Evolutionary conservation across 2,888 invertebrate genomes (phyloP).

Genomic region (Gastrophysa polygoni): DNA sequence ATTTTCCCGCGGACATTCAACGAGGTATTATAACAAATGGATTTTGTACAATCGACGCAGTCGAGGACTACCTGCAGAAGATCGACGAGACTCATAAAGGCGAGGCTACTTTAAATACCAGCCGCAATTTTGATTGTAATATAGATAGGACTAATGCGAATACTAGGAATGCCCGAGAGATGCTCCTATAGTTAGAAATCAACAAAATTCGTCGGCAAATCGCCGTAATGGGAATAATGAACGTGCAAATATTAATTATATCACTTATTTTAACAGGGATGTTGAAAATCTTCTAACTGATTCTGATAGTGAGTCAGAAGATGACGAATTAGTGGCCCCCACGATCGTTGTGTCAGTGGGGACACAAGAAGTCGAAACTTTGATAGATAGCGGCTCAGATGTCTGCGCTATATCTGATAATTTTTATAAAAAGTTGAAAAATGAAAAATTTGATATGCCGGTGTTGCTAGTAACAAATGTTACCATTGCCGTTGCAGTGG

Average conservation of each 20-base stretch:
- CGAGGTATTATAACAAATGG: background rate
- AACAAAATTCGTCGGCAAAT: background rate
- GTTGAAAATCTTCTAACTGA: slow-evolving; percentile 6
- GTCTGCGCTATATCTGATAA: slow-evolving; percentile 10
- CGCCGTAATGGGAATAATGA: background rate
- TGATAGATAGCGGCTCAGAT: slow-evolving; percentile 20
- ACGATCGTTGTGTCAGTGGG: slow-evolving; percentile 5
- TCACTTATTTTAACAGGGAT: slow-evolving; percentile 15
- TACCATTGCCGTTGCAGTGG: slow-evolving; percentile 11
- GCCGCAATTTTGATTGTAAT: background rate
- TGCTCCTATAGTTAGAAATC: background rate
- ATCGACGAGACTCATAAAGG: slow-evolving; percentile 21
- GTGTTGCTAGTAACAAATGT: slow-evolving; percentile 15
- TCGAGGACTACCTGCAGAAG: slow-evolving; percentile 25
- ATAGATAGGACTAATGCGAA: background rate
- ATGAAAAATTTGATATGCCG: background rate
- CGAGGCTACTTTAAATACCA: background rate
- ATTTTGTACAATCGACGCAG: background rate
- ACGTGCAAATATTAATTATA: slow-evolving; percentile 11
- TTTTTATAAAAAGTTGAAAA: slow-evolving; percentile 2
- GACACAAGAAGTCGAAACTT: background rate
- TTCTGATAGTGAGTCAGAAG: background rate
- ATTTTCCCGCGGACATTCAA: background rate
- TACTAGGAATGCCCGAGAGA: background rate
- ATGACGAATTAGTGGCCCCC: background rate